These are phyloP conservation scores for Pteropus rufus DNA, from an alignment of 2,797 vertebrate species.

Conservation along the genomic window DNA sequence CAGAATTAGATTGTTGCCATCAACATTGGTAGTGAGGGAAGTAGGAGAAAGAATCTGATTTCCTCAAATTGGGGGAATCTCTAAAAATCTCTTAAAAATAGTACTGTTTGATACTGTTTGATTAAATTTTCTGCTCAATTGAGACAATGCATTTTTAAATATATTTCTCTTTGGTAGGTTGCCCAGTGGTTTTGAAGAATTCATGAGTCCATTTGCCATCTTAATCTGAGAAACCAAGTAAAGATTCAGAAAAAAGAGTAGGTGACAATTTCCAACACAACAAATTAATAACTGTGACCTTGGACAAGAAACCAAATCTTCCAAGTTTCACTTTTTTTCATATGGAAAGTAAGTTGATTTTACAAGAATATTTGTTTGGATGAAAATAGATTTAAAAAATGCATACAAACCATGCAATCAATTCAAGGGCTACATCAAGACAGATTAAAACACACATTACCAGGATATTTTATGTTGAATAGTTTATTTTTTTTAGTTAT, in stretches of 20 bases:
- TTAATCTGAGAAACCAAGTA: not conserved
- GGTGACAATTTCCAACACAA: not conserved
- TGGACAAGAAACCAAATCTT: not conserved
- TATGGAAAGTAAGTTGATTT: not conserved
- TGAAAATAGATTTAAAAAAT: not conserved
- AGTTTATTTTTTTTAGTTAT: not conserved
- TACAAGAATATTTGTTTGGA: not conserved
- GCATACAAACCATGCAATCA: not conserved
- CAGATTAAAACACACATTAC: not conserved
- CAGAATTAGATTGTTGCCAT: not conserved
- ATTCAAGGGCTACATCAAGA: not conserved
- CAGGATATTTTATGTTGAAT: not conserved
- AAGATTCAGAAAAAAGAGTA: not conserved
- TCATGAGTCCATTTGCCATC: not conserved
- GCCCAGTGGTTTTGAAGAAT: not conserved
- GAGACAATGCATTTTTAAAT: not conserved
- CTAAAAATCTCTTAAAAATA: not conserved
- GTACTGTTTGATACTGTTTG: not conserved
- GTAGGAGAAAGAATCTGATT: not conserved
- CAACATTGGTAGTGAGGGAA: fast-evolving
- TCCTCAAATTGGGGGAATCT: not conserved
- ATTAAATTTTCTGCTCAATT: not conserved
- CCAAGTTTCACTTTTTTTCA: not conserved
- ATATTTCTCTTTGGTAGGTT: not conserved
- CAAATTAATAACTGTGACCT: not conserved